A percentile compares a stretch with the other conserved stretches of the same genome.
Conservation (phyloP, 2,888 invertebrate genomes). For the Synanthedon andrenaeformis region DNA sequence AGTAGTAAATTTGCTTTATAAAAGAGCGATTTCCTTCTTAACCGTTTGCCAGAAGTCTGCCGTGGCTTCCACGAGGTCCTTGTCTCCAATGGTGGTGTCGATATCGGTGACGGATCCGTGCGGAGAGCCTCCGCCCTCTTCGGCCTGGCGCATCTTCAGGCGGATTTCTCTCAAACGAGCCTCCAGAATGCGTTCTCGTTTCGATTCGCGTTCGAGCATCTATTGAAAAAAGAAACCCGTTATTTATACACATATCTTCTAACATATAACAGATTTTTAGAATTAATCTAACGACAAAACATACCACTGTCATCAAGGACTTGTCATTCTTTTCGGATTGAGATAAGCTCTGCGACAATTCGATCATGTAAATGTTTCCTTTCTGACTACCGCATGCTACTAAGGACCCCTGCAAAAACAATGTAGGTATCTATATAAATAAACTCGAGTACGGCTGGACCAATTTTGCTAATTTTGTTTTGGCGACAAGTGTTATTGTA, state of each 20-base stretch:
- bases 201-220: constrained; percentile 89
- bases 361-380: constrained; percentile 80
- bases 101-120: constrained; percentile 19
- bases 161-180: constrained; percentile 85
- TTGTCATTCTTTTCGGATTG: constrained; percentile 80
- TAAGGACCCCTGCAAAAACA: constrained; percentile 63
- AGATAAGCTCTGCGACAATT: constrained; percentile 78
- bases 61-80: constrained; percentile 37
- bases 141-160: constrained; percentile 60
- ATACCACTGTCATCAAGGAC: constrained; percentile 75
- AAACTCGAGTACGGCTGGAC: neutral
- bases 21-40: constrained; percentile 24
- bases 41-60: constrained; percentile 26
- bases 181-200: constrained; percentile 91
- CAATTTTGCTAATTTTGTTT: too few relatives aligned
- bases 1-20: constrained; percentile 6
- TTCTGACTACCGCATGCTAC: constrained; percentile 79
- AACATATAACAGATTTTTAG: too few relatives aligned
- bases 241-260: neutral
- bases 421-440: neutral
- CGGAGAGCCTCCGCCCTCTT: constrained; percentile 26
- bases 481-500: too few relatives aligned
- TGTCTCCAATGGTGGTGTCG: constrained; percentile 32
- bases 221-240: constrained; percentile 24
- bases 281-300: constrained; percentile 6